A percentile compares a stretch with the other conserved stretches of the same genome.
These are phyloP conservation scores for Oreochromis grahami DNA, from an alignment of 2,797 vertebrate species.

Conservation along the genomic window DNA sequence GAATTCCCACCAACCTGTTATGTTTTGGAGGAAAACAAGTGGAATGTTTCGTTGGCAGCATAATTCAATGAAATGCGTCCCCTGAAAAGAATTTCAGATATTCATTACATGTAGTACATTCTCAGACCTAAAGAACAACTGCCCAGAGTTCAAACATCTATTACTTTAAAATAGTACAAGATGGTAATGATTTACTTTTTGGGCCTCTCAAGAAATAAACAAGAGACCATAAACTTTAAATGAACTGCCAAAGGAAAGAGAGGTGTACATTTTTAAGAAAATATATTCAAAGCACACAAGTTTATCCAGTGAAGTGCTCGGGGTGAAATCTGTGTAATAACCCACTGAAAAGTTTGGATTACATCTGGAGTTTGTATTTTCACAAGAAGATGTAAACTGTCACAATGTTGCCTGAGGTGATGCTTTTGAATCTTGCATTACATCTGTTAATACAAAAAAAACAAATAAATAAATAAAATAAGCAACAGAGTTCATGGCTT, in stretches of 20 bases:
- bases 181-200: neutral
- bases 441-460: neutral
- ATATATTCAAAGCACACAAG: neutral
- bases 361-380: neutral
- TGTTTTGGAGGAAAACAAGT: constrained; percentile 95
- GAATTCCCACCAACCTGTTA: constrained; percentile 82
- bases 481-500: neutral
- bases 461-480: neutral
- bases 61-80: constrained; percentile 92
- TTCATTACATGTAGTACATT: neutral
- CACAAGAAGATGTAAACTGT: neutral
- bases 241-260: neutral
- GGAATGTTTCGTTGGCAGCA: constrained; percentile 97
- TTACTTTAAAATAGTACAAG: neutral
- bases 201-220: neutral
- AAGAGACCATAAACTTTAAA: neutral
- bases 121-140: neutral
- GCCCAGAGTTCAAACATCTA: neutral
- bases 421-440: neutral
- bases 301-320: neutral
- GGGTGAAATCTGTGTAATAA: neutral
- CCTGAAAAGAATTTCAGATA: constrained; percentile 71
- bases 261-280: neutral
- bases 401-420: neutral
- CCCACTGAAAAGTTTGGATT: neutral